These are phyloP conservation scores for Drosophila niveifrons DNA, from an alignment of 2,888 invertebrate genomes.

Conservation along the genomic window DNA sequence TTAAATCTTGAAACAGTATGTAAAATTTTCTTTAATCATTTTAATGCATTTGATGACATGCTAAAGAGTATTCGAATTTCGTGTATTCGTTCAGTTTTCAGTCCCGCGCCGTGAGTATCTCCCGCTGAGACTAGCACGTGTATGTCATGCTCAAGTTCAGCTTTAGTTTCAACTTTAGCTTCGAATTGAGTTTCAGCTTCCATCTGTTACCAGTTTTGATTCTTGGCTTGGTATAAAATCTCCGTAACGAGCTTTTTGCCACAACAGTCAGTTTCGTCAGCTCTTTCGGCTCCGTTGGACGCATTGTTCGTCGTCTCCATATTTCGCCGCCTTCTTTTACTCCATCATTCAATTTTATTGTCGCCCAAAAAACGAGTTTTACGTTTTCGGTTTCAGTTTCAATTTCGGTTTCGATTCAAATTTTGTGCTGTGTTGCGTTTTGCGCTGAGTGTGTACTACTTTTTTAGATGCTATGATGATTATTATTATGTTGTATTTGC, in stretches of 20 bases:
- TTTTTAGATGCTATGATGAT: conserved; percentile 56
- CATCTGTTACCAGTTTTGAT: conserved; percentile 66
- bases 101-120: conserved; percentile 3
- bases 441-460: conserved; percentile 64
- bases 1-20: no score
- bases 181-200: conserved; percentile 29
- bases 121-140: conserved; percentile 49
- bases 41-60: background rate
- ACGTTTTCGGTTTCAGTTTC: conserved; percentile 42
- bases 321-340: conserved; percentile 15
- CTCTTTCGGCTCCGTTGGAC: conserved; percentile 68
- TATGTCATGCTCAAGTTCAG: conserved; percentile 75
- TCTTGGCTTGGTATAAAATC: conserved; percentile 77
- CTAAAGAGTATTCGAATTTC: conserved; percentile 10
- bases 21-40: no score
- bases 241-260: conserved; percentile 62
- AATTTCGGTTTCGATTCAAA: conserved; percentile 28
- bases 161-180: conserved; percentile 28
- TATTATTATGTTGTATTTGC: conserved; percentile 38
- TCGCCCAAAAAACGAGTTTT: conserved; percentile 58
- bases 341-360: conserved; percentile 26
- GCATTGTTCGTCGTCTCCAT: conserved; percentile 36
- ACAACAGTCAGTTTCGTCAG: conserved; percentile 78
- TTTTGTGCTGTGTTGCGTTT: conserved; percentile 26
- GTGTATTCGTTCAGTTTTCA: background rate